These are phyloP conservation scores for Anguilla marmorata DNA, from an alignment of 2,797 vertebrate genomes.

Conservation along the genomic window DNA sequence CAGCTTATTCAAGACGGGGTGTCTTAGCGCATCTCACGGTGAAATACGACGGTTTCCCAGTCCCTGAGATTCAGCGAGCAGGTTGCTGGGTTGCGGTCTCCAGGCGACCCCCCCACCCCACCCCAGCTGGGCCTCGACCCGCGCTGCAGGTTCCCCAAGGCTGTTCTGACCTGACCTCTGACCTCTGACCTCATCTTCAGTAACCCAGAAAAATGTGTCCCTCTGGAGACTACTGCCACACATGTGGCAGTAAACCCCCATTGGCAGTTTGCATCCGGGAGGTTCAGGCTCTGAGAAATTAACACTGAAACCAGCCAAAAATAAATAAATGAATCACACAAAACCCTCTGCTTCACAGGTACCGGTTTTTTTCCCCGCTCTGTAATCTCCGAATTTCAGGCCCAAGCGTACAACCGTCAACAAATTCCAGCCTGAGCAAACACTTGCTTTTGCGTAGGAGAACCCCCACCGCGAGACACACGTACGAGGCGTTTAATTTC, in stretches of 20 bases:
- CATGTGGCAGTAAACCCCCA: background rate
- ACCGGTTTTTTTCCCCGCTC: constrained; percentile 8
- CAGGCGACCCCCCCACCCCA: background rate
- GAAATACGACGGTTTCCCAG: background rate
- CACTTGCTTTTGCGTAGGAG: background rate
- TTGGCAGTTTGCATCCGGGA: background rate
- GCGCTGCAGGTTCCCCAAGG: background rate
- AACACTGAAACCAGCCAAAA: no score
- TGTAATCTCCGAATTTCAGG: background rate
- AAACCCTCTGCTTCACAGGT: background rate
- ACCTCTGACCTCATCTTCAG: accelerated
- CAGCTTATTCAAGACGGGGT: background rate
- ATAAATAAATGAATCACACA: no score
- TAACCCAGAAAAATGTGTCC: background rate
- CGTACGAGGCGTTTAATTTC: background rate
- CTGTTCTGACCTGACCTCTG: background rate
- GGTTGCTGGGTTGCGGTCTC: background rate
- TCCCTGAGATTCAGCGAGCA: background rate
- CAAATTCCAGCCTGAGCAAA: background rate
- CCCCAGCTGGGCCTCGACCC: background rate
- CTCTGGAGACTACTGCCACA: background rate
- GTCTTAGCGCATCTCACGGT: background rate
- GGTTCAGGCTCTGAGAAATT: background rate
- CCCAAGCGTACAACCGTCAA: background rate
- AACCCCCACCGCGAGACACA: background rate